Evolutionary conservation across 2,888 invertebrate genomes (phyloP), one percentile per base, ranked within the genome.

Genomic region (Syrista parreyssii): DNA sequence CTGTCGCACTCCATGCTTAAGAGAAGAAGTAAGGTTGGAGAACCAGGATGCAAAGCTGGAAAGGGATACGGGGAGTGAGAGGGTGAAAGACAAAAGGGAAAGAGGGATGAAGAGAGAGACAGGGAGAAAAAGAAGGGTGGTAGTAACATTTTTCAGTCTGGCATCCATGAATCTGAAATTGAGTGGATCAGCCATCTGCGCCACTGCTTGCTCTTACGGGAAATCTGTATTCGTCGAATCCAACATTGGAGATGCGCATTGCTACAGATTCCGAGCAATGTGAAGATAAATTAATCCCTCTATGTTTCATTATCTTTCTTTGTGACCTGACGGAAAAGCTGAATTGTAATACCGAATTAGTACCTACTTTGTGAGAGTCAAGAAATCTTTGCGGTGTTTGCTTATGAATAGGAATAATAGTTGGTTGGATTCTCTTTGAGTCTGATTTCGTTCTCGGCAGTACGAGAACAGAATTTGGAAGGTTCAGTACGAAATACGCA

Each of bases 141-240:
- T 81, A 80, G 83, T 79, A 82, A 80, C 82, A 86, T 86, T 86
- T 86, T 85, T 86, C 85, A 86, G 84, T 84, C 84, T 83, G 82
- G 84, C 81, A 86, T 86, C 84, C 86, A 86, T 86, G 86, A 86
- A 86, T 86, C 86, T 84, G 82, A 86, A 86, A 86, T 86, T 85
- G 86, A 86, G 84, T 84, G 85, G 84, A 86, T 86, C 86, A 86
- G 81, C 86, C 86, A 85, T 84, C 86, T 84, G 85, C 82, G 85
- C 81, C 82, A 80, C 82, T 83, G 80, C 79, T 78, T 74, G 23
- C 32, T 30, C 74, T 30, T 74, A 34, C 36, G 74, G 69, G 32
- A 69, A 32, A 69, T 40, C 40, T 40, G 40, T 40, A 40, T 40
- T 40, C 40, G 71, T 71, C n/a, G 23, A 32, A 33, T n/a, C 15